Base-by-base conservation (phyloP, 2,797 vertebrate species). In the Parauchenoglanis punctatus region DNA sequence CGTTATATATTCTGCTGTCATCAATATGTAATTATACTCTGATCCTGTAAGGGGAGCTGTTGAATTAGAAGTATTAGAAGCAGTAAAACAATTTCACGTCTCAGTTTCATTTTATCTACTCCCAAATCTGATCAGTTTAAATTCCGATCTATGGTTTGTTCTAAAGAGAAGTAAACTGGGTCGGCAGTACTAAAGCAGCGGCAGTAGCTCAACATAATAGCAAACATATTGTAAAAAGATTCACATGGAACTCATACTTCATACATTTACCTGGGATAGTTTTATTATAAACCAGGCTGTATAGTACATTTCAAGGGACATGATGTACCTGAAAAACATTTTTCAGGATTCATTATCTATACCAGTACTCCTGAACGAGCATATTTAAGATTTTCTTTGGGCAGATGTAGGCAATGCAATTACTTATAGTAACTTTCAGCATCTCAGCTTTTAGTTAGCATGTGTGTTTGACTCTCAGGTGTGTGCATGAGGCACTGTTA, bases 31-130 rank as follows among this genome's bases (percentile, higher is more conserved):
- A 82, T 65, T 82, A 18, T 65, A 52, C 44, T 67, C 25, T 28
- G 25, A 82, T 31, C 81, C 81, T 67, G 61, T 12, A 82, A 49
- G 61, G 44, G 81, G 81, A 65, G 81, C 25, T 20, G 17, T 20
- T 65, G 25, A 20, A 31, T 52, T 65, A 52, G 17, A 67, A 28
- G 44, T 67, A 44, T 52, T 12, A 49, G 40, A 25, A 49, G 31
- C 31, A 59, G 77, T 40, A 25, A 44, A 61, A 56, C 52, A 77
- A 17, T 35, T 56, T 18, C 7, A 4, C 3, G 13, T 77, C 13
- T 54, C 49, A 35, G n/a, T 35, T 81, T 81, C 1, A 81, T 23
- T 61, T 80, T 2, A 6, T n/a, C 1, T 81, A 15, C 35, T 81
- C 31, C 20, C 12, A 40, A 7, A 61, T 23, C 20, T 15, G 56